Percentiles rank a stretch among this genome's conserved stretches.
These are phyloP conservation scores for Actinia tenebrosa DNA, from an alignment of 64 coral and sea anemone genomes.

Conservation along the genomic window DNA sequence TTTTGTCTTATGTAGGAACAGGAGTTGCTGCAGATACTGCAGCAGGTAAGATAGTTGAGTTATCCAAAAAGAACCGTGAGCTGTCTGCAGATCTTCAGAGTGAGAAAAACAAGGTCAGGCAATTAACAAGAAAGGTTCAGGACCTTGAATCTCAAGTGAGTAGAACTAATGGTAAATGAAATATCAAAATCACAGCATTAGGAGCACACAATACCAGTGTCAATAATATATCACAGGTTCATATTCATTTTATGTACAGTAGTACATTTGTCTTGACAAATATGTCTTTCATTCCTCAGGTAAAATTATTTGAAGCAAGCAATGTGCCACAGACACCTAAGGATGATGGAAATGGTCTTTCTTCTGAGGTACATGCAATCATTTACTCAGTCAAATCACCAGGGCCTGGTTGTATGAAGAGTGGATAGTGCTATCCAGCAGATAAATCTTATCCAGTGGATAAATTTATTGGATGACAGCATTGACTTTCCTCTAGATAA, in stretches of 20 bases:
- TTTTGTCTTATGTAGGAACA: constrained; percentile 22
- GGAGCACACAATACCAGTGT: too few relatives aligned
- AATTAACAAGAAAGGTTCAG: constrained; percentile 37
- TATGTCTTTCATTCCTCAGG: not conserved
- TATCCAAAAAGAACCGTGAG: constrained; percentile 62
- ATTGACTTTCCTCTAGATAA: too few relatives aligned
- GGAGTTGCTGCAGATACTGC: constrained; percentile 60
- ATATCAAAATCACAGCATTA: too few relatives aligned
- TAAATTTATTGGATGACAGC: too few relatives aligned
- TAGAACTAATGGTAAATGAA: not conserved
- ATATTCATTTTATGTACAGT: not conserved
- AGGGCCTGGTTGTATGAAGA: too few relatives aligned
- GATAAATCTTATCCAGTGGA: too few relatives aligned
- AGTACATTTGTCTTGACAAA: not conserved
- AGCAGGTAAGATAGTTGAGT: constrained; percentile 59
- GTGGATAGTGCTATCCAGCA: too few relatives aligned
- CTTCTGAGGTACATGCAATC: not conserved
- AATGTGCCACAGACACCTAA: not conserved
- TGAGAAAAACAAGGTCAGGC: constrained; percentile 48
- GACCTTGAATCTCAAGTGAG: constrained; percentile 57
- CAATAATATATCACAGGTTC: too few relatives aligned
- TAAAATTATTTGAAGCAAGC: not conserved
- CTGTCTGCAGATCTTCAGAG: constrained; percentile 49
- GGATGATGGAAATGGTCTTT: not conserved
- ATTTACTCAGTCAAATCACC: too few relatives aligned